Evolutionary conservation across 2,113 vertebrate species (phyloP).

Genomic region (Pangasianodon gigas): DNA sequence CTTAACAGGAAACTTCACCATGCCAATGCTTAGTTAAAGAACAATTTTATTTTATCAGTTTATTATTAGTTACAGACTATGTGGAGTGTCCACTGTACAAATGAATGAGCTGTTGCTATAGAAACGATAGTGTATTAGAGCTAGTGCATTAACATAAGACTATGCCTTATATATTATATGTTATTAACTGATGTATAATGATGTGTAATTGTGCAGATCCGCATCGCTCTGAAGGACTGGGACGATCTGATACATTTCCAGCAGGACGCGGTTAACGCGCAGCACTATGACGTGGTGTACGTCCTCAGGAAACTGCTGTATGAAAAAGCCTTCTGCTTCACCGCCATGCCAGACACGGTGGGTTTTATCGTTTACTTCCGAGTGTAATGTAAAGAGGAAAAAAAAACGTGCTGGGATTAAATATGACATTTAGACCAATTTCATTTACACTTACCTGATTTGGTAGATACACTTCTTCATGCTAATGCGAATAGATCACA

Average conservation of each 20-base stretch:
- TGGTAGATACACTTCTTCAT: neutral
- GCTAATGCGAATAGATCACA: neutral
- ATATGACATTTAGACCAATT: neutral
- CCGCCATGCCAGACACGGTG: slow-evolving; percentile 86
- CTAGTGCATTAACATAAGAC: neutral
- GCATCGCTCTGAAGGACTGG: slow-evolving; percentile 88
- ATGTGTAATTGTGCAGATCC: slow-evolving; percentile 74
- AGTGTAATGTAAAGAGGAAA: neutral
- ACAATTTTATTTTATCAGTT: no score
- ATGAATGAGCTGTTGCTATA: neutral
- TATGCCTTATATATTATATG: neutral
- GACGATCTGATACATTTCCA: slow-evolving; percentile 80
- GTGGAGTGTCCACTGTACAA: no score
- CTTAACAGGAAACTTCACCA: neutral
- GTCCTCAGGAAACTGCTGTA: slow-evolving; percentile 76
- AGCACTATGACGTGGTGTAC: slow-evolving; percentile 84
- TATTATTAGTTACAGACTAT: neutral
- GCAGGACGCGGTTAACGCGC: slow-evolving; percentile 79
- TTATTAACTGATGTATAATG: no score
- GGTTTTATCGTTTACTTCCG: slow-evolving; percentile 33
- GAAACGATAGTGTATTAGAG: neutral
- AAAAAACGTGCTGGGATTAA: neutral
- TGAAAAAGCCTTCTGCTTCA: slow-evolving; percentile 85
- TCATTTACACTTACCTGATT: neutral
- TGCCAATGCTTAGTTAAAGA: neutral